phyloP scores from a whole-genome alignment of 2,888 invertebrate species.

The Dynastes hyllus region DNA sequence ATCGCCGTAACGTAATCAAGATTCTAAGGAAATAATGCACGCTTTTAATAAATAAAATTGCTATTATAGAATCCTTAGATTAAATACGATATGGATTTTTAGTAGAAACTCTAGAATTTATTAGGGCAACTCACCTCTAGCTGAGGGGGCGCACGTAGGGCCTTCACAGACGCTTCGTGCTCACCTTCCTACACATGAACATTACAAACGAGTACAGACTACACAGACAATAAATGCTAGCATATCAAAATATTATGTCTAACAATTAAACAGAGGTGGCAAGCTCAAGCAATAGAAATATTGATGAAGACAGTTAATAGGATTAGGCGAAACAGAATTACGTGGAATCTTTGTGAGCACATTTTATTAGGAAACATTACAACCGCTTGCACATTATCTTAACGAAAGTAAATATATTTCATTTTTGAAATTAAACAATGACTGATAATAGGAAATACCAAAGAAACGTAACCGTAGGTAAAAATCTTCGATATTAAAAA shows the following conservation, averaged over 20 bases:
- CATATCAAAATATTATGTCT: constrained; percentile 43
- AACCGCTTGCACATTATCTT: too few species aligned
- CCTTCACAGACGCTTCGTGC: constrained; percentile 71
- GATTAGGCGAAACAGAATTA: too few species aligned
- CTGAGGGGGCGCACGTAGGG: constrained; percentile 69
- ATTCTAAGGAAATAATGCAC: constrained; percentile 44
- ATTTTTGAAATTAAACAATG: too few species aligned
- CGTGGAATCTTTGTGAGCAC: too few species aligned
- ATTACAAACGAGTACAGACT: constrained; percentile 44
- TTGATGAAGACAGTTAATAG: background rate
- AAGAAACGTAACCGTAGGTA: too few species aligned
- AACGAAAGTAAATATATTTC: too few species aligned
- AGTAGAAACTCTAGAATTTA: constrained; percentile 11
- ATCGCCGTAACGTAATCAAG: constrained; percentile 56
- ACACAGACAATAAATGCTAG: constrained; percentile 45
- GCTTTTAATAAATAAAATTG: too few species aligned
- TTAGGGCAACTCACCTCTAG: constrained; percentile 65
- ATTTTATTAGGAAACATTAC: too few species aligned
- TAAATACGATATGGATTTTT: too few species aligned
- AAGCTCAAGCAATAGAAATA: background rate
- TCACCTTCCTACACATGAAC: constrained; percentile 69
- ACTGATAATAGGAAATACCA: too few species aligned
- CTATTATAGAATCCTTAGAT: too few species aligned
- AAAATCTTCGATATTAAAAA: too few species aligned
- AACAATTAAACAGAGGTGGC: constrained; percentile 29